Evolutionary conservation across 1,140 invertebrate genomes (phyloP), one percentile per base, ranked within the genome.

Genomic region (Heliothis virescens): DNA sequence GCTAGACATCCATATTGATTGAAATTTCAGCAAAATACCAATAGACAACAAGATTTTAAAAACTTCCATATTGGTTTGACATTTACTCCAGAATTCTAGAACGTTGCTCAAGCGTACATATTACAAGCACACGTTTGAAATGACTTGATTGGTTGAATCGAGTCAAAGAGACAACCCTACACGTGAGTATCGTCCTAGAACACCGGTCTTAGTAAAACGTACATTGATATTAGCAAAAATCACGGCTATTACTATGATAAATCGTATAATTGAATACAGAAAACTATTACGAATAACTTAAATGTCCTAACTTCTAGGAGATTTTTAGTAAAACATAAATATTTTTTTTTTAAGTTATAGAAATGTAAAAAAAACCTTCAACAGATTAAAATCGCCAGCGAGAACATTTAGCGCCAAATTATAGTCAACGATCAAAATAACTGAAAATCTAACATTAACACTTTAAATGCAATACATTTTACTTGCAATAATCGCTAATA

Each of bases 381-480:
- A 76, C 74, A 76, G 47, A 76, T 65, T 48, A 53, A 76, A 76
- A 76, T 63, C 67, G 67, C 48, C 67, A 71, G 67, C 67, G 26
- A 76, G 48, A 63, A 52, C 59, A 52, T 76, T 76, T 52, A 76
- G 74, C 26, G 50, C 52, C 34, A 57, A 78, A 67, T 59, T 78
- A 67, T 88, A 88, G 84, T 87, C 84, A 89, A 89, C 74, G 52
- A 84, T 82, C 82, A 83, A 85, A 83, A 88, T 77, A 85, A 88
- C 80, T 79, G 72, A 60, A 57, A 82, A 83, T 84, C 72, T 86
- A 88, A 86, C 76, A 82, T 81, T 79, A 85, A 88, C 82, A 90
- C 84, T 89, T 92, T 92, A 92, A 93, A 93, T 93, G 91, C 90
- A 92, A 85, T 89, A 89, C 81, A 79, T 52, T 83, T 85, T 86